phyloP scores from a whole-genome alignment of 2,797 vertebrate species.

The Synaphobranchus kaupii region DNA sequence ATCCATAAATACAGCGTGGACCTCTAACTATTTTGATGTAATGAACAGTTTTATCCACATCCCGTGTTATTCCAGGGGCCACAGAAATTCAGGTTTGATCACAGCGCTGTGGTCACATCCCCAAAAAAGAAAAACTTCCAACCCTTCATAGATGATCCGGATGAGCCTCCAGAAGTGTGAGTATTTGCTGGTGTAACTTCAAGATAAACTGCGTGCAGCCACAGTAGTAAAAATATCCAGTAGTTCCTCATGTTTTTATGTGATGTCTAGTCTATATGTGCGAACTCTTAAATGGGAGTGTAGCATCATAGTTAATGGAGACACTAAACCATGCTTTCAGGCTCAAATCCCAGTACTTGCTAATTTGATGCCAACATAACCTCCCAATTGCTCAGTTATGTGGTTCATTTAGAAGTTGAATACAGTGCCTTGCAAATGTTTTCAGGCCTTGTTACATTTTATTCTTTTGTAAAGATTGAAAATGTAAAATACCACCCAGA shows the following conservation, averaged over 20 bases:
- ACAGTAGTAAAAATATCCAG: neutral
- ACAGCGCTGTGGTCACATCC: slow-evolving; percentile 60
- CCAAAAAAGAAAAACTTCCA: slow-evolving; percentile 77
- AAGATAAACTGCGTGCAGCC: neutral
- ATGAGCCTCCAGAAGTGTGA: slow-evolving; percentile 86
- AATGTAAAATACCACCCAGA: too few species aligned
- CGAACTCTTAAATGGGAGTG: neutral
- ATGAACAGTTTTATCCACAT: neutral
- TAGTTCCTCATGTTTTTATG: too few species aligned
- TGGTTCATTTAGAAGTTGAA: too few species aligned
- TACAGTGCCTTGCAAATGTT: too few species aligned
- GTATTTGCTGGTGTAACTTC: slow-evolving; percentile 52
- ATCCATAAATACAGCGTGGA: neutral
- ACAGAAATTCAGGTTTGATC: slow-evolving; percentile 67
- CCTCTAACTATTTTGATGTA: neutral
- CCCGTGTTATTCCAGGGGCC: slow-evolving; percentile 59
- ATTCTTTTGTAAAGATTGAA: too few species aligned
- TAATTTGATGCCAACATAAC: too few species aligned
- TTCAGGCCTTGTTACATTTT: too few species aligned
- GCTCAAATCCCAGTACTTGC: neutral
- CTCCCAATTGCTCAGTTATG: neutral
- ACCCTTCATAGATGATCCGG: slow-evolving; percentile 88
- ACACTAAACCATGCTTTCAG: neutral
- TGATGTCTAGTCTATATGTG: too few species aligned
- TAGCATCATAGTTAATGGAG: neutral